Base-by-base conservation (phyloP, 2,888 invertebrate species). In the Idaea dimidiata region DNA sequence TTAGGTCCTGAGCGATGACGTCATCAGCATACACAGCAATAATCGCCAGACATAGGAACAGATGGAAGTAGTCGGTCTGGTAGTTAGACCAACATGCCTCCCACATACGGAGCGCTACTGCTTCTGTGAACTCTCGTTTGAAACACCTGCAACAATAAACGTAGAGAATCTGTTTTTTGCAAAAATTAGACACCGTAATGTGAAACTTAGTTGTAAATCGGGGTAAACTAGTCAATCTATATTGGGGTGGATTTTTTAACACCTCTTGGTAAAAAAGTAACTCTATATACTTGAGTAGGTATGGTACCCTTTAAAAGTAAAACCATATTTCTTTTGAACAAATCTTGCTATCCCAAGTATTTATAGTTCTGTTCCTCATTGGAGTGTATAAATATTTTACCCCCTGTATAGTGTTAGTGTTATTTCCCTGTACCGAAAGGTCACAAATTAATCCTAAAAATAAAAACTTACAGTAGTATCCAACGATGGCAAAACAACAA, bases 81-180 rank as follows among this genome's bases (percentile, higher is more conserved):
- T 98, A 98, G 89, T 98, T 98, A 0, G 98, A 96, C 99, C 99
- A 99, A 88, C 99, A 99, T 2, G 98, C 97, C 89, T 99, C 98
- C 98, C 98, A 98, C 96, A 98, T 98, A 43, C 96, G 94, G 57
- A 98, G 94, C 0, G 97, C 97, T 54, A 97, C 96, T 16, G 95
- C 95, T 83, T 98, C 97, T 0, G 97, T 96, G 81, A 98, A 98
- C 87, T 98, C 98, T 0, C 98, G 93, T 78, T 97, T 97, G 89
- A 99, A 97, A 84, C 98, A 98, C 67, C 96, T 96, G 10, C 10
- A 56, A 56, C 8, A 54, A 17, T 54, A 54, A 56, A 56, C 56
- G 18, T 8, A 10, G 43, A 8, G 10, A 43, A 43, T 43, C 14
- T 10, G 8, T 14, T 43, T 33, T 32, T 33, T 33, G 7, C 14